Base-by-base conservation (phyloP, 2,797 vertebrate genomes). In the Myotis daubentonii region DNA sequence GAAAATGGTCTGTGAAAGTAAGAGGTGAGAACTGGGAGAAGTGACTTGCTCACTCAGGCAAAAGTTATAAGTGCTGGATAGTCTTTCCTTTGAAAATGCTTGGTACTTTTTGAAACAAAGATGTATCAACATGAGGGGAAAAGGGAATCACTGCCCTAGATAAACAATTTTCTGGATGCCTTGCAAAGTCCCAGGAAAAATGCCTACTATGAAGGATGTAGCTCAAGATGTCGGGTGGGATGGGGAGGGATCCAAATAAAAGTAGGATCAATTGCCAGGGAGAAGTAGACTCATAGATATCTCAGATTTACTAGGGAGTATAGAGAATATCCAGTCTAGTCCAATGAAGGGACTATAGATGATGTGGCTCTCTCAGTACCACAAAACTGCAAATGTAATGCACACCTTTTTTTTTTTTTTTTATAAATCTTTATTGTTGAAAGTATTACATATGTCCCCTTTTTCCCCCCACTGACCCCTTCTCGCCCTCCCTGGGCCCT, bases 21-120 rank as follows among this genome's bases (percentile, higher is more conserved):
- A 4, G 23, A 17, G 19, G 15, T 62, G 33, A 79, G 38, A 79
- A 55, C 20, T 60, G 49, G 23, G 55, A 93, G 70, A 84, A 76
- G 65, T 38, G 51, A 62, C 84, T 81, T 93, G 82, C 68, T 91
- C 53, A 62, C 41, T 62, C 28, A 86, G 60, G 79, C 47, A 66
- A 93, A 81, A 76, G 25, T 80, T 81, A 15, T 7, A 85, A 68
- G 25, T 51, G 74, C 7, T 25, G 55, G 12, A 55, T 78, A 53
- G 66, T 90, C 47, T 83, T 91, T 47, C 19, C 86, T 86, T 87
- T 70, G 74, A 82, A 80, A 93, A 87, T 55, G 33, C n/a, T 83
- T 91, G 47, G 12, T 80, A 13, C 9, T 76, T 78, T 65, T n/a
- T 68, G 87, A 78, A 87, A 51, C 60, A 84, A 47, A 91, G 89